Base-by-base conservation (phyloP, 2,113 vertebrate species). In the Tylochromis polylepis region DNA sequence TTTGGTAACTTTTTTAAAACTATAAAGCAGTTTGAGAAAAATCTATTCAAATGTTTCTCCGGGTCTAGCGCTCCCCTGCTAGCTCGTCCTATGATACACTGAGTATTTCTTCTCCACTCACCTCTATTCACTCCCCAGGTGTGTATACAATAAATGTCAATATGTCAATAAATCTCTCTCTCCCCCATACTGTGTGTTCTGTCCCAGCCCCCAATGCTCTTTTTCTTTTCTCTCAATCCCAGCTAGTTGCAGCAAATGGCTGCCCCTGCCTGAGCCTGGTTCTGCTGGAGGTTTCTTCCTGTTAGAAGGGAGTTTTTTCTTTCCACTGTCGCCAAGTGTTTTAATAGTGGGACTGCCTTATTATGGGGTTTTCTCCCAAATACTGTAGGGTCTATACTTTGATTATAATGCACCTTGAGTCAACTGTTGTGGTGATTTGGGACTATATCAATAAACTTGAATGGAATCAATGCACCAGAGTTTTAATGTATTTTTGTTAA, bases 171-270 rank as follows among this genome's bases (percentile, higher is more conserved):
- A 43, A 12, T 43, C 12, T 43, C 41, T 12, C 41, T 41, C 36
- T 5, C 11, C 36, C 62, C 34, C 7, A 67, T 1, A 41, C 11
- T 67, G 36, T 67, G n/a, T 67, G 20, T 22, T 67, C 62, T 41
- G 62, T 22, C 62, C 36, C 5, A 41, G 22, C 36, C 7, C 4
- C 5, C 7, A 36, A 0, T 36, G 11, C 31, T n/a, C 60, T 8
- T 38, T 36, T n/a, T 65, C 60, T 65, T 38, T 65, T 65, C 60
- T 38, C 60, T 36, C 60, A 65, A 65, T 38, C 60, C 11, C 18
- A 65, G n/a, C 31, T 31, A 38, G 60, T 1, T 38, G 4, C 31
- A 65, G 11, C 0, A 1, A 31, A 65, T 2, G 0, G 60, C 6
- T 38, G 60, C 31, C 60, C 60, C 31, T 8, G 6, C 31, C 31